Evolutionary conservation across 2,797 vertebrate genomes (phyloP).

Genomic region (Oreonectes daqikongensis): DNA sequence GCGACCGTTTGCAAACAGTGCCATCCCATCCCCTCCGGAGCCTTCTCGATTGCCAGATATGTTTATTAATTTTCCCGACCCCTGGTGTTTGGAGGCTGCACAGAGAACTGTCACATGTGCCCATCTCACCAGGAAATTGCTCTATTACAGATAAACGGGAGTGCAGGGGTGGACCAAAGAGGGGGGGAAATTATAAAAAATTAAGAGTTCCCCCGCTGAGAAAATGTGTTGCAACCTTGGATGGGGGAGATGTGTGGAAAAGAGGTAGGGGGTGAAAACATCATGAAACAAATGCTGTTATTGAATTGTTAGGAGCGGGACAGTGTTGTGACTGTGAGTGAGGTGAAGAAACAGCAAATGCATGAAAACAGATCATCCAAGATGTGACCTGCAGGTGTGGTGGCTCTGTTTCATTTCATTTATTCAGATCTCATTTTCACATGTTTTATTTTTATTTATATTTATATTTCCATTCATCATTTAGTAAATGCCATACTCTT

Average conservation of each 20-base stretch:
- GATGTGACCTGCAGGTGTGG: not conserved
- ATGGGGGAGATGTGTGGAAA: slow-evolving; percentile 5
- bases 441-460: too few relatives aligned
- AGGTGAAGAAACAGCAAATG: slow-evolving; percentile 57
- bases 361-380: not conserved
- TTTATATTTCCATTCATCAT: too few relatives aligned
- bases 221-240: slow-evolving; percentile 80
- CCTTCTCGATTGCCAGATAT: slow-evolving; percentile 91
- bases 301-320: slow-evolving; percentile 80
- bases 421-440: not conserved
- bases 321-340: slow-evolving; percentile 79
- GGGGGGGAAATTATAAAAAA: slow-evolving; percentile 70
- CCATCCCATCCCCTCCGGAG: slow-evolving; percentile 85
- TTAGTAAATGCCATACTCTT: not conserved
- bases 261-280: slow-evolving; percentile 57
- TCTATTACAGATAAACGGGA: slow-evolving; percentile 83
- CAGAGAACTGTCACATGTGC: slow-evolving; percentile 87
- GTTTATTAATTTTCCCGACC: slow-evolving; percentile 89
- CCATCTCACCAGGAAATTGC: slow-evolving; percentile 87
- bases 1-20: slow-evolving; percentile 90
- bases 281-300: slow-evolving; percentile 76
- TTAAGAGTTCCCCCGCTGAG: slow-evolving; percentile 83
- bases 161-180: slow-evolving; percentile 82
- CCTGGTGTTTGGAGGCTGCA: slow-evolving; percentile 85
- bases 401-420: not conserved